These are phyloP conservation scores for Merops nubicus DNA, from an alignment of 2,113 vertebrate genomes.

Conservation along the genomic window DNA sequence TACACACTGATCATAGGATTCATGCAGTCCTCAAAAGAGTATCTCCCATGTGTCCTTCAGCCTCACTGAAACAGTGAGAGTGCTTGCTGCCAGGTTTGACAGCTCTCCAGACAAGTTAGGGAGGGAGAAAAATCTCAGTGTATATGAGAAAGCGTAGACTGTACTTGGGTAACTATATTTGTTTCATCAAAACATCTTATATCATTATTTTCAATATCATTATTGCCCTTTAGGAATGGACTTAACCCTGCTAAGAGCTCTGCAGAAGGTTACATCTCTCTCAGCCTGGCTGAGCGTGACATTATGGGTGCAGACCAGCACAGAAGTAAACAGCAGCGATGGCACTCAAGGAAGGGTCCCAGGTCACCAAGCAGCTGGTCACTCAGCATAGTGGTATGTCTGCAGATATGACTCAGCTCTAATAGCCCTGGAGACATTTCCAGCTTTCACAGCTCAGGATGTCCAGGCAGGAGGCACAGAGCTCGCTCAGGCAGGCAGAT, in stretches of 20 bases:
- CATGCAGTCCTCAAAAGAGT: fast-evolving
- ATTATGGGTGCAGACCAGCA: background rate
- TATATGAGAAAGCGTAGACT: background rate
- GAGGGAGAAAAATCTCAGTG: background rate
- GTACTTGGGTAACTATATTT: background rate
- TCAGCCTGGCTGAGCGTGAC: background rate
- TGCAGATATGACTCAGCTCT: background rate
- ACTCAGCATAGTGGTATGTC: background rate
- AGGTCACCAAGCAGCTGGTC: background rate
- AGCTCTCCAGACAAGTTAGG: background rate
- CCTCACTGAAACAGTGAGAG: background rate
- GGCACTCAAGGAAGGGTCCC: background rate
- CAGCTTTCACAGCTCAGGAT: background rate
- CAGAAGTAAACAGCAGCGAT: background rate
- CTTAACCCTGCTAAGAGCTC: background rate
- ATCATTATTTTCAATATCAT: background rate
- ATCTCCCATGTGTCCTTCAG: background rate
- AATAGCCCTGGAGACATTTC: background rate
- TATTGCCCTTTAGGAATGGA: background rate
- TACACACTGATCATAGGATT: fast-evolving
- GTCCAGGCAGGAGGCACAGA: background rate
- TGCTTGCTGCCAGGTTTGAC: background rate
- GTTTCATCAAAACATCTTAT: background rate
- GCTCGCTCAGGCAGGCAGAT: fast-evolving
- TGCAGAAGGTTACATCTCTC: background rate